Conservation (phyloP, 2,113 vertebrate species). For the Struthidea cinerea region DNA sequence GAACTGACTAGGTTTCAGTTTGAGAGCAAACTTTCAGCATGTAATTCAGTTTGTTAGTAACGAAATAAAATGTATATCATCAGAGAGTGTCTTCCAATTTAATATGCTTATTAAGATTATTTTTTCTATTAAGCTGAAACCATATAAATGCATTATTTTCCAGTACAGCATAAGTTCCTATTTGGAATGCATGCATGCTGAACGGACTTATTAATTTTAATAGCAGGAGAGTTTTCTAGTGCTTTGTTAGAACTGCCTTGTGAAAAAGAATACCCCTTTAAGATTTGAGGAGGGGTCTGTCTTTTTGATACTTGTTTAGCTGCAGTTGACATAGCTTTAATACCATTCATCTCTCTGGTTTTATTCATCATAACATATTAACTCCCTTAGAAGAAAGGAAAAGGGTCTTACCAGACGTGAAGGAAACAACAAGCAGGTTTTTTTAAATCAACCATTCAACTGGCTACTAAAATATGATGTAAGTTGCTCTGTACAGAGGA, state of each 20-base stretch:
- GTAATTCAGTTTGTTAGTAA: slow-evolving; percentile 9
- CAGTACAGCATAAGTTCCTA: slow-evolving; percentile 27
- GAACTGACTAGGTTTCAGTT: background rate
- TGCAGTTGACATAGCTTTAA: background rate
- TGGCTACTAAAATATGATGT: background rate
- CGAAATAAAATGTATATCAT: background rate
- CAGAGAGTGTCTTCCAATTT: slow-evolving; percentile 44
- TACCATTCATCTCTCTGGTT: slow-evolving; percentile 10
- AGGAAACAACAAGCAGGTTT: background rate
- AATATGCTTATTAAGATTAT: slow-evolving; percentile 60
- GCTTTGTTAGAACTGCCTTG: background rate
- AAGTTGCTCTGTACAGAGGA: background rate
- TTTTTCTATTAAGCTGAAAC: slow-evolving; percentile 53
- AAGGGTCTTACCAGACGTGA: background rate
- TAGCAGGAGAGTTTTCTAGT: background rate
- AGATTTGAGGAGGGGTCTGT: slow-evolving; percentile 12
- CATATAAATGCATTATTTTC: slow-evolving; percentile 25
- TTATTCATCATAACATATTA: background rate
- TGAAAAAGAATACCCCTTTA: background rate
- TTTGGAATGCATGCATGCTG: background rate
- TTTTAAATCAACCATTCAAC: background rate
- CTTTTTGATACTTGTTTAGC: slow-evolving; percentile 26
- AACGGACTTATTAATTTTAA: background rate
- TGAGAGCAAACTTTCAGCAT: slow-evolving; percentile 10
- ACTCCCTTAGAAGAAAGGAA: background rate